These are phyloP conservation scores for Zoanthus gigantus DNA, from an alignment of 92 coral and sea anemone genomes.

Conservation along the genomic window DNA sequence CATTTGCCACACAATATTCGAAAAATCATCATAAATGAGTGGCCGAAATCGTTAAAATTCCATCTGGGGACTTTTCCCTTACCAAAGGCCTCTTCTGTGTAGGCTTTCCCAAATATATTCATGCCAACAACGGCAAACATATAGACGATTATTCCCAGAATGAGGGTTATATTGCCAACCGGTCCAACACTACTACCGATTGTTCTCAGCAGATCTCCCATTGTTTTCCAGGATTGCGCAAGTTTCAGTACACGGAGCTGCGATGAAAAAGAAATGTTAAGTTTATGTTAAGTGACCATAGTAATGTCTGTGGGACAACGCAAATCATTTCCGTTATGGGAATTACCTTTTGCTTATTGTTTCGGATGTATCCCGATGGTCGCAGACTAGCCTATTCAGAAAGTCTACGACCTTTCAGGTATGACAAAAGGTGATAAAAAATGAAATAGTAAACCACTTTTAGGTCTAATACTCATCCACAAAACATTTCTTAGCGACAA, in stretches of 20 bases:
- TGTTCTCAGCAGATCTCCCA: conserved; percentile 95
- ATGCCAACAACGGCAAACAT: conserved; percentile 99
- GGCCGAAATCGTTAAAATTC: conserved; percentile 92
- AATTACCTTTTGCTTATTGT: no score
- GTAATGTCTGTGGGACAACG: no score
- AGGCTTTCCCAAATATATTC: conserved; percentile 79
- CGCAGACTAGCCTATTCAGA: no score
- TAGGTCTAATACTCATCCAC: no score
- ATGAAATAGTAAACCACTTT: no score
- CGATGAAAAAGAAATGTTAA: background rate
- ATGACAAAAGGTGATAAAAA: no score
- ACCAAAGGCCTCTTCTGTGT: conserved; percentile 49
- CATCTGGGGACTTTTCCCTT: conserved; percentile 72
- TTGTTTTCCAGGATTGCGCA: conserved; percentile 99
- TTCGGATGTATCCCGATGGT: no score
- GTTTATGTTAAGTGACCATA: background rate
- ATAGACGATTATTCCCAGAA: conserved; percentile 91
- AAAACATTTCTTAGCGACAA: no score
- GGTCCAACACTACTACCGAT: conserved; percentile 98
- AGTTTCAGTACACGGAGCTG: conserved; percentile 97
- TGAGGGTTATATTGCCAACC: conserved; percentile 96
- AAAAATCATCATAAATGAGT: conserved; percentile 98
- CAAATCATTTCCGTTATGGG: no score
- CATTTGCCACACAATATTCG: conserved; percentile 97
- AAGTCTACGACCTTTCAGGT: no score